Conservation (phyloP, 2,888 invertebrate genomes). For the Trissolcus japonicus region DNA sequence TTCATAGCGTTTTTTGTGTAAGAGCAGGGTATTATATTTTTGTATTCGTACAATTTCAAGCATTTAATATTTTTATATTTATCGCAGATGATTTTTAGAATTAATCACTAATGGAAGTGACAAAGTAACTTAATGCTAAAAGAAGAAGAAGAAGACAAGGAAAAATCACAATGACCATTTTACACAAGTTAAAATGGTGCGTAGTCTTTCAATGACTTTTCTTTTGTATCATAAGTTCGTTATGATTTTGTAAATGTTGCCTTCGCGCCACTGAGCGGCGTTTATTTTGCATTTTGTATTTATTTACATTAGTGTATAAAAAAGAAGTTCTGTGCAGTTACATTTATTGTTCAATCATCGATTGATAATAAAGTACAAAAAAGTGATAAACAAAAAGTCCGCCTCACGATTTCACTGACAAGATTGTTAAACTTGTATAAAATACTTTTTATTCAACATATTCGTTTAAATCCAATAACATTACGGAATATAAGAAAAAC, state of each 20-base stretch:
- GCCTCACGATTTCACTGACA: background rate
- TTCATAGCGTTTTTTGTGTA: slow-evolving; percentile 35
- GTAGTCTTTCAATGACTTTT: slow-evolving; percentile 5
- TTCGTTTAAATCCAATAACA: background rate
- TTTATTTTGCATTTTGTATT: slow-evolving; percentile 45
- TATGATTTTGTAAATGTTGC: slow-evolving; percentile 29
- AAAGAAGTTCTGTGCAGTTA: slow-evolving; percentile 28
- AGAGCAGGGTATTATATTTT: slow-evolving; percentile 53
- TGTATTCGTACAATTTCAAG: slow-evolving; percentile 49
- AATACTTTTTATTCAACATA: background rate
- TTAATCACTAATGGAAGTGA: slow-evolving; percentile 33
- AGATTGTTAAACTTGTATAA: background rate
- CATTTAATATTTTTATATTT: slow-evolving; percentile 57
- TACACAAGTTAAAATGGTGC: slow-evolving; percentile 7
- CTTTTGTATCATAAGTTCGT: slow-evolving; percentile 8
- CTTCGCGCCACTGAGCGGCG: slow-evolving; percentile 7
- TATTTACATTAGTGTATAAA: slow-evolving; percentile 35
- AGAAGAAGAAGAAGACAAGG: background rate
- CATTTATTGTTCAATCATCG: slow-evolving; percentile 38
- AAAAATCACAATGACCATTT: background rate
- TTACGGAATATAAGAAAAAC: background rate
- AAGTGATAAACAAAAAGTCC: slow-evolving; percentile 22
- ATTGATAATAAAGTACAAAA: slow-evolving; percentile 53
- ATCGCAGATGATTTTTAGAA: slow-evolving; percentile 40
- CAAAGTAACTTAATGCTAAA: slow-evolving; percentile 12